These are phyloP conservation scores for Crambe crambe DNA, from an alignment of 37 sponge, comb jelly and placozoan species.

Conservation along the genomic window DNA sequence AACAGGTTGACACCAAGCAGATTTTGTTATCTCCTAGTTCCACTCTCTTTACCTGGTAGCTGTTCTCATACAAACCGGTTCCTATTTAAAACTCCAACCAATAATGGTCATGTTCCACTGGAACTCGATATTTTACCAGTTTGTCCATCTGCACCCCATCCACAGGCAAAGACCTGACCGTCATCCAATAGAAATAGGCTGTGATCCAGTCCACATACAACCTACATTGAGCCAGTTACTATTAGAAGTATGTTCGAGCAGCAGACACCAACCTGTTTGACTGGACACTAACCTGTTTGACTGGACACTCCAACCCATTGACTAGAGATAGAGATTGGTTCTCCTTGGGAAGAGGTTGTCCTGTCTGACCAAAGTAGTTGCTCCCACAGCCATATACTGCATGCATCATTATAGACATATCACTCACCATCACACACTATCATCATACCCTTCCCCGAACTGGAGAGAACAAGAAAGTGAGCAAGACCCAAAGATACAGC, in stretches of 20 bases:
- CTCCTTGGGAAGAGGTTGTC: background rate
- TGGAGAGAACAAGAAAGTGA: background rate
- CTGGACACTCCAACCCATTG: background rate
- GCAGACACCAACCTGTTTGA: background rate
- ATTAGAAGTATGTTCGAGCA: too few species aligned
- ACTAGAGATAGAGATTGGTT: background rate
- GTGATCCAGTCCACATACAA: slow-evolving; percentile 64
- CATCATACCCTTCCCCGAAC: background rate
- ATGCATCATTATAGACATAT: background rate
- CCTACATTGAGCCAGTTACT: slow-evolving; percentile 5
- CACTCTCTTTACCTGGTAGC: slow-evolving; percentile 1
- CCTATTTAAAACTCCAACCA: slow-evolving; percentile 13
- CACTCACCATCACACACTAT: background rate
- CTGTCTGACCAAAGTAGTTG: slow-evolving; percentile 2
- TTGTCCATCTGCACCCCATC: slow-evolving; percentile 72
- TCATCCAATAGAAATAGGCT: slow-evolving; percentile 24
- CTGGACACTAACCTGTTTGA: background rate
- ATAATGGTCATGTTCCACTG: too few species aligned
- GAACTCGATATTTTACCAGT: slow-evolving; percentile 58
- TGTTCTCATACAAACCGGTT: slow-evolving; percentile 22
- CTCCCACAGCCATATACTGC: background rate
- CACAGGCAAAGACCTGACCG: slow-evolving; percentile 36
- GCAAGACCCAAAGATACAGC: background rate
- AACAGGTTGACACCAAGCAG: slow-evolving; percentile 9
- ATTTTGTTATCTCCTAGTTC: background rate